These are phyloP conservation scores for Rhingia campestris DNA, from an alignment of 2,888 invertebrate genomes.

Conservation along the genomic window DNA sequence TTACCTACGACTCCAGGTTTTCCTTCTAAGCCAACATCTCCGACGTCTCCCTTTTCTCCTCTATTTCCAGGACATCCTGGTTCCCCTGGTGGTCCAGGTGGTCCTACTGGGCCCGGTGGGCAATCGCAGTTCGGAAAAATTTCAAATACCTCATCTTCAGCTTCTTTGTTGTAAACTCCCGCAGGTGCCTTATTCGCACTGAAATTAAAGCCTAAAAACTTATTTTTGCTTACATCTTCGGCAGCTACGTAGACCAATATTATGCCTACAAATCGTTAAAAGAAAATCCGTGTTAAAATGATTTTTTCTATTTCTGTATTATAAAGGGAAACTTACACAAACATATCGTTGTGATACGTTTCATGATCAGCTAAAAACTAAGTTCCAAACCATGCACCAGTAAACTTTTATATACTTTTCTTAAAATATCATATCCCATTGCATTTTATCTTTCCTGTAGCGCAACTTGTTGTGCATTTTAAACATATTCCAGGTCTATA, in stretches of 20 bases:
- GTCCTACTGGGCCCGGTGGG: slow-evolving; percentile 31
- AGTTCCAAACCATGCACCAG: neutral
- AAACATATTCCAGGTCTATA: neutral
- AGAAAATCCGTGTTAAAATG: neutral
- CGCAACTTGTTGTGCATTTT: neutral
- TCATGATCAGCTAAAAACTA: slow-evolving; percentile 50
- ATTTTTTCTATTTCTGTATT: neutral
- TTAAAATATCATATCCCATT: neutral
- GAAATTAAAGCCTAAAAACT: slow-evolving; percentile 34
- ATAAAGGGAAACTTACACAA: slow-evolving; percentile 28
- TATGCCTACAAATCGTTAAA: slow-evolving; percentile 3
- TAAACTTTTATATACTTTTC: slow-evolving; percentile 28
- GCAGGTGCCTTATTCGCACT: slow-evolving; percentile 7
- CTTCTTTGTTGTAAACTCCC: neutral
- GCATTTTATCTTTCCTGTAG: neutral
- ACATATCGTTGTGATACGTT: slow-evolving; percentile 36
- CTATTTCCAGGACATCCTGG: slow-evolving; percentile 29
- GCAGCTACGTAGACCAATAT: slow-evolving; percentile 26
- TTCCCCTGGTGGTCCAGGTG: slow-evolving; percentile 44
- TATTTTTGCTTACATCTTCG: slow-evolving; percentile 48
- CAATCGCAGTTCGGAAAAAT: slow-evolving; percentile 39
- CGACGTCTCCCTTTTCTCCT: slow-evolving; percentile 31
- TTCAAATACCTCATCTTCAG: slow-evolving; percentile 30
- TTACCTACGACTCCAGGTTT: neutral
- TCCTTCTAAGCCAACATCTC: slow-evolving; percentile 8